phyloP scores from a whole-genome alignment of 1,140 invertebrate species.

The Mya arenaria region DNA sequence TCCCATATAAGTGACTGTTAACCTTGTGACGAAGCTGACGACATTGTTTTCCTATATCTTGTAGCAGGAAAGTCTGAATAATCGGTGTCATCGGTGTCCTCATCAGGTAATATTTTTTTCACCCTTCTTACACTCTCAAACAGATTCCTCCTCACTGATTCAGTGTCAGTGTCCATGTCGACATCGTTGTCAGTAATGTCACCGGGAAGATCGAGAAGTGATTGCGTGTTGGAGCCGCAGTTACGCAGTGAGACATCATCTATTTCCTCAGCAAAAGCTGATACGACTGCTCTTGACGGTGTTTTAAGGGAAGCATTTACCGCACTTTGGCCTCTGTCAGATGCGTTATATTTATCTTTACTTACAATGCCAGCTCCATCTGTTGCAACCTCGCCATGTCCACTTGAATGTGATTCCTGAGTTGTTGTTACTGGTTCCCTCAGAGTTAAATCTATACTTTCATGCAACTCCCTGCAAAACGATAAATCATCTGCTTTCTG shows the following conservation, averaged over 20 bases:
- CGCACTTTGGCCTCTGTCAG: no score
- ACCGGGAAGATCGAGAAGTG: background rate
- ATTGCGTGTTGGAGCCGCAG: conserved; percentile 9
- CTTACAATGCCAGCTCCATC: no score
- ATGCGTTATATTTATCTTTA: no score
- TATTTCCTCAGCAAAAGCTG: conserved; percentile 32
- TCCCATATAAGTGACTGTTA: background rate
- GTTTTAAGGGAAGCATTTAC: no score
- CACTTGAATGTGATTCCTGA: background rate
- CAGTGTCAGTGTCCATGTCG: conserved; percentile 45
- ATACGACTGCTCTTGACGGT: no score
- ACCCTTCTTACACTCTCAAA: conserved; percentile 7
- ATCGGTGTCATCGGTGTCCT: background rate
- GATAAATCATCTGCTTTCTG: background rate
- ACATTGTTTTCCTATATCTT: background rate
- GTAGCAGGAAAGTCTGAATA: background rate
- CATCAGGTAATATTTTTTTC: conserved; percentile 6
- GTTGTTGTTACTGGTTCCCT: background rate
- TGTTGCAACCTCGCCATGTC: background rate
- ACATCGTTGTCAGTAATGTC: conserved; percentile 25
- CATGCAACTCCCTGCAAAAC: background rate
- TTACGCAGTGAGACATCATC: background rate
- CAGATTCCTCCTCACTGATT: conserved; percentile 25
- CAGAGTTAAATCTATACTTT: background rate
- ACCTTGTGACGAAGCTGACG: conserved; percentile 54